phyloP scores from a whole-genome alignment of 23 tunicate species.

The Ascidia mentula region DNA sequence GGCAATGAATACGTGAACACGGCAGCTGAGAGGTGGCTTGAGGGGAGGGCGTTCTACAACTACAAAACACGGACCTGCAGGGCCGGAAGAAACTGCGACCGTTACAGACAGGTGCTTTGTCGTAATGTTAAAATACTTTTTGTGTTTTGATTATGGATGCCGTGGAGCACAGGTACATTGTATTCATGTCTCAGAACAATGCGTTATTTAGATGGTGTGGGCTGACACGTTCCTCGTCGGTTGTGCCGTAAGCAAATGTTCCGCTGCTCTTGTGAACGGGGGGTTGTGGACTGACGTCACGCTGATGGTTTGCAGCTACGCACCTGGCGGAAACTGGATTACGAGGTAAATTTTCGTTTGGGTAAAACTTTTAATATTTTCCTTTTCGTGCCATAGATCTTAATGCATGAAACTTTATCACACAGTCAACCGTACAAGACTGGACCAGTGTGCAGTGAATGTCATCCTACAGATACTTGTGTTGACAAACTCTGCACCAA shows the following conservation, averaged over 20 bases:
- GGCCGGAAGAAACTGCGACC: constrained; percentile 41
- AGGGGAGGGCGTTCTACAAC: constrained; percentile 29
- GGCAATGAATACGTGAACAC: constrained; percentile 20
- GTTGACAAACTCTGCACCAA: constrained; percentile 33
- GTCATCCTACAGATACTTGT: constrained; percentile 23
- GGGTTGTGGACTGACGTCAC: constrained; percentile 22
- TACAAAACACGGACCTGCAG: constrained; percentile 33
- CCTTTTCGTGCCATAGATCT: neutral
- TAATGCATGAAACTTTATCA: neutral
- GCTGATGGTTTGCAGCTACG: constrained; percentile 31
- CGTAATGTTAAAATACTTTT: too few species aligned
- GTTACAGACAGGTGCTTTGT: constrained; percentile 55
- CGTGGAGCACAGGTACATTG: too few species aligned
- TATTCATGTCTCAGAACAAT: too few species aligned
- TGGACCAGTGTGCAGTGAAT: constrained; percentile 20
- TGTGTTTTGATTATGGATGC: too few species aligned
- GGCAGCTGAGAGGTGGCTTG: constrained; percentile 45
- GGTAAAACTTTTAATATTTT: neutral
- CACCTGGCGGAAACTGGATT: constrained; percentile 34
- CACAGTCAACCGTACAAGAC: constrained; percentile 34
- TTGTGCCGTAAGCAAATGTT: constrained; percentile 24
- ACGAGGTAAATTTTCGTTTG: neutral
- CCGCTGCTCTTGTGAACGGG: constrained; percentile 21
- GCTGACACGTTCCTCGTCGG: constrained; percentile 40
- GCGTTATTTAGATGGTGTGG: constrained; percentile 32